Evolutionary conservation across 2,797 vertebrate genomes (phyloP).

Genomic region (Tiaroga cobitis): DNA sequence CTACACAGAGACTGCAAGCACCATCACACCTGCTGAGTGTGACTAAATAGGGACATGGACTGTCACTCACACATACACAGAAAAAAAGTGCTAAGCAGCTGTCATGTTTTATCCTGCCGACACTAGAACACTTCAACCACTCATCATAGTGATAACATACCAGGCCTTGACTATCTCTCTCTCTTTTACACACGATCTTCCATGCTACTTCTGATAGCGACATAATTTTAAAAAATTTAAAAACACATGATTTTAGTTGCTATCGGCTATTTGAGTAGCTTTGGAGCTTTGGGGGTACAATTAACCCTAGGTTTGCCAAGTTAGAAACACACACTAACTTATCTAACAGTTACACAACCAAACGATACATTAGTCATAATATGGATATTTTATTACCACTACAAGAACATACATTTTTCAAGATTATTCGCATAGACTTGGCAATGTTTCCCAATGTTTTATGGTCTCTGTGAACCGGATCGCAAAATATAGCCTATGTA

Average conservation of each 20-base stretch:
- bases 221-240: too few relatives aligned
- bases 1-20: neutral
- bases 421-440: too few relatives aligned
- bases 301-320: neutral
- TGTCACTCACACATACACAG: slow-evolving; percentile 62
- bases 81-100: slow-evolving; percentile 76
- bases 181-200: slow-evolving; percentile 49
- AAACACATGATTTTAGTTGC: neutral
- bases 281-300: neutral
- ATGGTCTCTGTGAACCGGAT: too few relatives aligned
- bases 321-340: too few relatives aligned
- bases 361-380: neutral
- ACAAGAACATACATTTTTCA: too few relatives aligned
- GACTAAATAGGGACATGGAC: slow-evolving; percentile 40
- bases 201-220: neutral
- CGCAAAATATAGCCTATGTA: too few relatives aligned
- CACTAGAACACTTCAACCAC: slow-evolving; percentile 67
- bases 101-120: slow-evolving; percentile 71
- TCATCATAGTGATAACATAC: slow-evolving; percentile 58
- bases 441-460: too few relatives aligned
- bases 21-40: slow-evolving; percentile 48
- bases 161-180: slow-evolving; percentile 44
- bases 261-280: neutral
- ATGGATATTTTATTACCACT: too few relatives aligned
- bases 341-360: neutral